phyloP scores from a whole-genome alignment of 2,888 invertebrate genomes.

The Oegoconia quadripuncta region DNA sequence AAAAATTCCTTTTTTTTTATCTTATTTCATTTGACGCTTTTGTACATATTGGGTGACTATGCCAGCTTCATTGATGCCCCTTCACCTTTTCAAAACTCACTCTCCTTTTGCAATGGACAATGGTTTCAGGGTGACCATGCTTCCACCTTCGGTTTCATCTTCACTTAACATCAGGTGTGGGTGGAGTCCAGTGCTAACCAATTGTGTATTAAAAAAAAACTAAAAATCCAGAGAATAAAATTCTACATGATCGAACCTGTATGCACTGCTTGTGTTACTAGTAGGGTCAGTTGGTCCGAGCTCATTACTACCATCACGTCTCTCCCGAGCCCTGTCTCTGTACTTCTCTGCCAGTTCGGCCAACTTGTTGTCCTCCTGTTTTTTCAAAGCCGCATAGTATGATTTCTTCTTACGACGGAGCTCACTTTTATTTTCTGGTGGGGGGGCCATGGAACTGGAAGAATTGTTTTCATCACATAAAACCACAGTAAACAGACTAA shows the following conservation, averaged over 20 bases:
- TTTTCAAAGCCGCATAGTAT: conserved; percentile 95
- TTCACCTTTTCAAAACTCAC: too few species aligned
- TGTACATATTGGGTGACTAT: too few species aligned
- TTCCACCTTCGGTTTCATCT: too few species aligned
- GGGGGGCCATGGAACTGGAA: conserved; percentile 68
- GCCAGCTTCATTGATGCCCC: too few species aligned
- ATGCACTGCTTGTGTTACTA: conserved; percentile 89
- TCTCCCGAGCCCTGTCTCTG: conserved; percentile 92
- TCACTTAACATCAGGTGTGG: too few species aligned
- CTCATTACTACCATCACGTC: conserved; percentile 93
- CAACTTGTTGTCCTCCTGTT: conserved; percentile 96
- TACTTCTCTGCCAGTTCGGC: conserved; percentile 97
- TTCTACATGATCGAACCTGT: conserved; percentile 54
- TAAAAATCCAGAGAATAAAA: background rate
- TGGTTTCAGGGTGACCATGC: too few species aligned
- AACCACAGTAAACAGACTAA: too few species aligned
- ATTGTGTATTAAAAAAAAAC: background rate
- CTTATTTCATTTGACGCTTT: too few species aligned
- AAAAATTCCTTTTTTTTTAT: too few species aligned
- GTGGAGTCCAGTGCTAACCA: too few species aligned
- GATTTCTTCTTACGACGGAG: conserved; percentile 95
- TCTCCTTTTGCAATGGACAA: too few species aligned
- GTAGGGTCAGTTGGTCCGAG: conserved; percentile 91
- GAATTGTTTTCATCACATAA: background rate
- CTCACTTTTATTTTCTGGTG: conserved; percentile 87